Evolutionary conservation across 2,888 invertebrate species (phyloP), one percentile per base, ranked within the genome.

Genomic region (Dichetophora obliterata): DNA sequence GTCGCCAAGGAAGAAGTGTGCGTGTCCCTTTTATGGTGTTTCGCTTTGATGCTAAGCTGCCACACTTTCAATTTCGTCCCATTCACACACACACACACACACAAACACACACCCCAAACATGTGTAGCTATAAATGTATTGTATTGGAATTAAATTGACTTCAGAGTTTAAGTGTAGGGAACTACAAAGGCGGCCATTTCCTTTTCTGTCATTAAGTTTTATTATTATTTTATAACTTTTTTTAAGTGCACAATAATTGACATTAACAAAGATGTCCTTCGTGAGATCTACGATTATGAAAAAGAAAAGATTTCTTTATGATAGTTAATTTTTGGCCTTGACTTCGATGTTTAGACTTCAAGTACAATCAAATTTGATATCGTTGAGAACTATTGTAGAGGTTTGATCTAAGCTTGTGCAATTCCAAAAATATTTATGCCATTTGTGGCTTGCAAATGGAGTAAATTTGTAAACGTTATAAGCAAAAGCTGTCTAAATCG

Each of bases 1-100:
- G 43, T 14, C 24, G 3, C 5, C 11, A 31, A 16, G 24, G 59
- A 27, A 59, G 27, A 24, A 59, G 4, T 27, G 14, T 27, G 22
- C 24, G 66, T 66, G 66, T 66, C 66, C 66, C 37, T 37, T 37
- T 43, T 34, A 66, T 66, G 66, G 24, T 37, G 19, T 37, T 43
- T 37, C 66, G 43, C 43, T 34, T 66, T 37, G 66, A 14, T 37
- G 34, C 59, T 27, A 59, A 59, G 24, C 27, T 59, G 59, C 27
- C 22, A 59, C 19, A 34, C 66, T 66, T 66, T 66, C 66, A 31
- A 66, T 34, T 66, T 66, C 66, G 27, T 11, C 5, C 14, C 11
- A 9, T 27, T 16, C 9, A 43, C n/a, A 19, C 66, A 34, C 5
- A 11, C 65, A 19, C 31, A 65, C 65, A 14, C 63, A 3, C 34